Evolutionary conservation across 2,797 vertebrate genomes (phyloP), one percentile per base, ranked within the genome.

Genomic region (Clarias fuscus): DNA sequence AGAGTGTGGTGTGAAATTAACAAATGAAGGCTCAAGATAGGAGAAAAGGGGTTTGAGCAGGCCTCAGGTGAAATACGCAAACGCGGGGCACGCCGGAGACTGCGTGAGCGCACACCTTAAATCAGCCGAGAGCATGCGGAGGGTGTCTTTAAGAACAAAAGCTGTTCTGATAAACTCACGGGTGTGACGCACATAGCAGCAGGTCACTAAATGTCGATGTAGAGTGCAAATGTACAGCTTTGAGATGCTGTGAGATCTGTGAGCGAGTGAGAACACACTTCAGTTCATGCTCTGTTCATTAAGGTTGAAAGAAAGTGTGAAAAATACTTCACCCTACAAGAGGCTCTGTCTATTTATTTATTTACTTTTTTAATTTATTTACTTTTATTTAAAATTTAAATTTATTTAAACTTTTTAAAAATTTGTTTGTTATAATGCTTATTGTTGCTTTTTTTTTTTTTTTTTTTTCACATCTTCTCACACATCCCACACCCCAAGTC

Each of bases 221-320:
- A 13, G 56, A 61, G 30, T 14, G 76, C 76, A 79, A 24, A 62
- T 65, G 37, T 65, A 48, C 15, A 4, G 40, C 24, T 81, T 53
- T n/a, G 61, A 48, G 24, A 64, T 80, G 78, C 37, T 27, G 78
- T 7, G 61, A 79, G 59, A 79, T 79, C 58, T 40, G 77, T 33
- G 58, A 65, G 78, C 37, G 61, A 65, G 78, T 81, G 78, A n/a
- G 61, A 48, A 65, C 37, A 65, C 78, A 48, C 61, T 81, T 81
- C 24, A 65, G 61, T 48, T n/a, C 24, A 20, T 18, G 78, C 53
- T 14, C 37, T 27, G 61, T 81, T 81, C 14, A 33, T 79, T 65
- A 81, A 81, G 24, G 61, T 65, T 81, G 78, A 33, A 48, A 43
- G 24, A 61, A 78, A 22, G 56, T 7, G 30, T 27, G 24, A 48